A percentile compares a stretch with the other conserved stretches of the same genome.
Evolutionary conservation across 2,797 vertebrate species (phyloP).

Genomic region (Pangasius macronema): DNA sequence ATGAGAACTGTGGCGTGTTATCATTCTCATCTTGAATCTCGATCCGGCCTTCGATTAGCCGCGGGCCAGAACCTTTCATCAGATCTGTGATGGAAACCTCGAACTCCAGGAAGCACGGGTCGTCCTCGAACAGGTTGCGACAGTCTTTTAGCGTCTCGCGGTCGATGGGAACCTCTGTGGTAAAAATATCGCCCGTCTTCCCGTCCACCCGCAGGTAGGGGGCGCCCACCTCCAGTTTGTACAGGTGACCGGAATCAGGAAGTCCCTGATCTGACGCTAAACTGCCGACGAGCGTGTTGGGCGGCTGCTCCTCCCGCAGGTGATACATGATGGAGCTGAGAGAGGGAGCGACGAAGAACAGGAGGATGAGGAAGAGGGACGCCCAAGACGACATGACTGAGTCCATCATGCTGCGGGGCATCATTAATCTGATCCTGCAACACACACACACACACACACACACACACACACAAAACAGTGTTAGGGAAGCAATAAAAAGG

Average conservation of each 20-base stretch:
- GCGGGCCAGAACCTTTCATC: constrained; percentile 79
- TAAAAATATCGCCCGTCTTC: constrained; percentile 95
- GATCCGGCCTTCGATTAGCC: constrained; percentile 93
- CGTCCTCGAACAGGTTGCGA: constrained; percentile 83
- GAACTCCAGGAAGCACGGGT: constrained; percentile 91
- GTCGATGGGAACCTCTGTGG: constrained; percentile 92
- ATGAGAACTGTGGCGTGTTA: constrained; percentile 96
- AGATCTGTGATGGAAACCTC: constrained; percentile 97
- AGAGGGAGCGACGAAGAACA: constrained; percentile 50
- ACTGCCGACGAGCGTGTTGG: constrained; percentile 92
- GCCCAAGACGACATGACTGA: constrained; percentile 54
- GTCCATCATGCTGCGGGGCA: constrained; percentile 64
- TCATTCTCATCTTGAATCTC: constrained; percentile 95
- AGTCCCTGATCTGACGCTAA: constrained; percentile 89
- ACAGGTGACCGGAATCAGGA: constrained; percentile 90
- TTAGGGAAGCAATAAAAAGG: neutral
- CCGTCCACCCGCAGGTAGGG: constrained; percentile 92
- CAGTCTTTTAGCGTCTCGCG: constrained; percentile 90
- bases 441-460: constrained; percentile 34
- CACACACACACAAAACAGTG: constrained; percentile 8
- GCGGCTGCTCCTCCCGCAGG: constrained; percentile 91
- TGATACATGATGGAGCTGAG: constrained; percentile 78
- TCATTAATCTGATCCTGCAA: constrained; percentile 60
- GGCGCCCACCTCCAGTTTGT: constrained; percentile 92
- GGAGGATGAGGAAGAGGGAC: constrained; percentile 53